These are phyloP conservation scores for Myxocyprinus asiaticus DNA, from an alignment of 2,113 vertebrate genomes.

Conservation along the genomic window DNA sequence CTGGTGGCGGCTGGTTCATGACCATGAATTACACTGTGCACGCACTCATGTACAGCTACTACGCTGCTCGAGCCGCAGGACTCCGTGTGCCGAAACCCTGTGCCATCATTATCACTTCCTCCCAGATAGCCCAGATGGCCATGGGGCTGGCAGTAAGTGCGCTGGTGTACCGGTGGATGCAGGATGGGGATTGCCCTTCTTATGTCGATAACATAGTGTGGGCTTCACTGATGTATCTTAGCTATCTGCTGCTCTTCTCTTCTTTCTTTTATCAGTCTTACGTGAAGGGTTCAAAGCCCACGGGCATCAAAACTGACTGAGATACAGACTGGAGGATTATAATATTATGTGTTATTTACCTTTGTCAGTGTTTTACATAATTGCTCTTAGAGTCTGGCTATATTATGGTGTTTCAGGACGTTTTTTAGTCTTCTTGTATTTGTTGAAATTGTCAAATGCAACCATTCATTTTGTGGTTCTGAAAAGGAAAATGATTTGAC, in stretches of 20 bases:
- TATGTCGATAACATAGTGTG: slow-evolving; percentile 97
- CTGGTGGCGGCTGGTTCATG: slow-evolving; percentile 99
- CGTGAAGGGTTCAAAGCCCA: slow-evolving; percentile 19
- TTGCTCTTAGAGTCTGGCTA: neutral
- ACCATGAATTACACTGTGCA: slow-evolving; percentile 99
- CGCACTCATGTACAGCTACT: slow-evolving; percentile 99
- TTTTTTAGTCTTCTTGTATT: too few species aligned
- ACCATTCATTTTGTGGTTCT: too few species aligned
- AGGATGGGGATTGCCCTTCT: slow-evolving; percentile 90
- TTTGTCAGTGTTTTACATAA: neutral
- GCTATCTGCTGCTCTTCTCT: slow-evolving; percentile 98
- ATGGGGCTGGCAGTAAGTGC: slow-evolving; percentile 95
- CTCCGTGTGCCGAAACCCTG: slow-evolving; percentile 83
- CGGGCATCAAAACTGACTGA: slow-evolving; percentile 10
- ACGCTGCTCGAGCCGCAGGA: slow-evolving; percentile 90
- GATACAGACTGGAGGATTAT: neutral
- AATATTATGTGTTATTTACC: slow-evolving; percentile 12
- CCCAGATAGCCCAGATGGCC: slow-evolving; percentile 98
- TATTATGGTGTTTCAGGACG: neutral
- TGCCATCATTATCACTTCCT: slow-evolving; percentile 98
- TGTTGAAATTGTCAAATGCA: too few species aligned
- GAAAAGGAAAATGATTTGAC: too few species aligned
- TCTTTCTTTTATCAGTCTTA: slow-evolving; percentile 85
- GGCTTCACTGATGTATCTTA: slow-evolving; percentile 99
- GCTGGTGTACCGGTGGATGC: slow-evolving; percentile 98